Evolutionary conservation across 2,888 invertebrate genomes (phyloP), one percentile per base, ranked within the genome.

Genomic region (Tetramorium bicarinatum): DNA sequence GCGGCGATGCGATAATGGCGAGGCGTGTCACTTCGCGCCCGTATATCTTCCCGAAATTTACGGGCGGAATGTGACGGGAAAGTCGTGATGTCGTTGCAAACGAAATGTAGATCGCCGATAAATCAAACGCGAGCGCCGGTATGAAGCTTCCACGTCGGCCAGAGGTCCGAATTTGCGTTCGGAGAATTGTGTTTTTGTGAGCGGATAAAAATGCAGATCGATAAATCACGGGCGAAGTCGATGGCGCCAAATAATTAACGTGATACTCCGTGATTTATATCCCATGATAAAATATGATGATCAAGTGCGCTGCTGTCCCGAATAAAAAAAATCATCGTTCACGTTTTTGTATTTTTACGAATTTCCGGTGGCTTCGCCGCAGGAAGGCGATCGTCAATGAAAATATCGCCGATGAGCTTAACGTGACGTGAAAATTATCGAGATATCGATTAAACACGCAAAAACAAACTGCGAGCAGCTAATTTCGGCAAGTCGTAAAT

Each of bases 21-120:
- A 72, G 47, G 25, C 44, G 47, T n/a, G 59, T 79, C 34, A 80
- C 49, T 72, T 61, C 25, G 59, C 59, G 47, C 34, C 25, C 44
- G 59, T 47, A 38, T 34, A 49, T 38, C 59, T 49, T 61, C 1
- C 41, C 25, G 18, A 79, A 72, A 80, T 80, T 80, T 80, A 80
- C 72, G 79, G 56, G 49, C 38, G 29, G n/a, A 72, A 38, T 80
- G 72, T 80, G 79, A 80, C 79, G 47, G 59, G 38, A 59, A 72
- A 80, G 59, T 80, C 76, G 59, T 72, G 47, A 61, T 59, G 59
- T 59, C 79, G 72, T 59, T 80, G 47, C 72, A 72, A 80, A 80
- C 72, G 72, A 72, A 80, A 80, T 72, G 59, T 72, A 80, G 72
- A 80, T 80, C 79, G 79, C 29, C 79, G 72, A 80, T 80, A 80